A percentile compares a stretch with the other conserved stretches of the same genome.
Conservation (phyloP, 2,797 vertebrate genomes). For the Danionella dracula region DNA sequence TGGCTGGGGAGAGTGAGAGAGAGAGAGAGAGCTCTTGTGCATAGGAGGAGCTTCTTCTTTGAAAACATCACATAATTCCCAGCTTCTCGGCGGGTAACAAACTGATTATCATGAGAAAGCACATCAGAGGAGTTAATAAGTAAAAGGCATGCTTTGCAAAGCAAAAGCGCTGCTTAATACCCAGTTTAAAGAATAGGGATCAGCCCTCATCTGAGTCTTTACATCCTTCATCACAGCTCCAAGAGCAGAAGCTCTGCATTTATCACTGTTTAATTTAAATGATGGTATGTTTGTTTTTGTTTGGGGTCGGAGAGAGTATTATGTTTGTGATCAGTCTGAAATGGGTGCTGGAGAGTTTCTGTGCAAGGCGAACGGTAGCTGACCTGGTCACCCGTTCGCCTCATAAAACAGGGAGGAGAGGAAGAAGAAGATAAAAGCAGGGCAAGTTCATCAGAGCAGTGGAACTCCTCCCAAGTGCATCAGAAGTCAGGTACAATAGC, state of each 20-base stretch:
- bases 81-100: constrained; percentile 64
- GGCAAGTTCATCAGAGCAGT: constrained; percentile 41
- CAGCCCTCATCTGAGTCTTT: constrained; percentile 67
- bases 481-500: neutral
- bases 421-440: constrained; percentile 40
- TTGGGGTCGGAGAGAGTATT: constrained; percentile 6
- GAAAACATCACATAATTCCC: constrained; percentile 65
- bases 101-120: constrained; percentile 80
- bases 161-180: constrained; percentile 72
- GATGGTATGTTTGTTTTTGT: neutral
- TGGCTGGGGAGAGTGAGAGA: too few relatives aligned
- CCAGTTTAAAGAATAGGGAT: constrained; percentile 62
- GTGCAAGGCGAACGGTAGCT: constrained; percentile 48
- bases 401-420: constrained; percentile 41
- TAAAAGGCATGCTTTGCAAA: constrained; percentile 60
- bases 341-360: constrained; percentile 40
- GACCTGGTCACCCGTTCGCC: constrained; percentile 34
- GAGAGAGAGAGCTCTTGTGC: neutral
- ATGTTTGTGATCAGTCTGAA: constrained; percentile 22
- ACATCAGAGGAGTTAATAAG: constrained; percentile 74
- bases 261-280: constrained; percentile 51
- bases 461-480: constrained; percentile 11
- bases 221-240: constrained; percentile 56
- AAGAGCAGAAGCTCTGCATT: too few relatives aligned
- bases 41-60: constrained; percentile 56